Evolutionary conservation across 2,113 vertebrate species (phyloP).

Genomic region (Anarhynchus alexandrinus): DNA sequence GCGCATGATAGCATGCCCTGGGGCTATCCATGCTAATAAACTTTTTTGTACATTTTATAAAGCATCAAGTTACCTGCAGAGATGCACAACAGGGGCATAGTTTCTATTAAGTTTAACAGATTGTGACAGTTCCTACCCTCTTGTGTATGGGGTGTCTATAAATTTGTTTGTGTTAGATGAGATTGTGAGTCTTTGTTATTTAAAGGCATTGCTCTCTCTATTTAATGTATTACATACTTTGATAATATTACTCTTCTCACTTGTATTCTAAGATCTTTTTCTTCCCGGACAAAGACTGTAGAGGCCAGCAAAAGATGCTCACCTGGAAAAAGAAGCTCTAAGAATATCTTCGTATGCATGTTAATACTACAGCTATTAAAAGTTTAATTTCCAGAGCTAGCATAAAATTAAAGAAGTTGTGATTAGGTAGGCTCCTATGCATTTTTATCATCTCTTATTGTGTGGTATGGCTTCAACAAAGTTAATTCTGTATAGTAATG

Average conservation of each 20-base stretch:
- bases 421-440: not conserved
- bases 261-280: not conserved
- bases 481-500: not conserved
- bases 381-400: not conserved
- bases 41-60: not conserved
- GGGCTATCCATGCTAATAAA: not conserved
- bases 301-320: not conserved
- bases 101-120: not conserved
- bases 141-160: not conserved
- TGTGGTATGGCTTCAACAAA: not conserved
- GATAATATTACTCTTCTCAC: not conserved
- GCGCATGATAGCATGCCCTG: not conserved
- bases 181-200: not conserved
- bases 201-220: not conserved
- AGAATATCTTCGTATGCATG: not conserved
- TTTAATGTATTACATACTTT: not conserved
- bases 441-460: not conserved
- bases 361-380: not conserved
- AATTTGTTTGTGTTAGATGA: not conserved
- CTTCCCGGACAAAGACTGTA: not conserved
- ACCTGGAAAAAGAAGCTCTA: not conserved
- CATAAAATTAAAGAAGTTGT: not conserved
- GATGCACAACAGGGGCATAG: not conserved
- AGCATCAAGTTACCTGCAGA: not conserved
- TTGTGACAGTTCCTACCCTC: not conserved